phyloP scores from a whole-genome alignment of 1,140 invertebrate species.

The Zophobas morio region DNA sequence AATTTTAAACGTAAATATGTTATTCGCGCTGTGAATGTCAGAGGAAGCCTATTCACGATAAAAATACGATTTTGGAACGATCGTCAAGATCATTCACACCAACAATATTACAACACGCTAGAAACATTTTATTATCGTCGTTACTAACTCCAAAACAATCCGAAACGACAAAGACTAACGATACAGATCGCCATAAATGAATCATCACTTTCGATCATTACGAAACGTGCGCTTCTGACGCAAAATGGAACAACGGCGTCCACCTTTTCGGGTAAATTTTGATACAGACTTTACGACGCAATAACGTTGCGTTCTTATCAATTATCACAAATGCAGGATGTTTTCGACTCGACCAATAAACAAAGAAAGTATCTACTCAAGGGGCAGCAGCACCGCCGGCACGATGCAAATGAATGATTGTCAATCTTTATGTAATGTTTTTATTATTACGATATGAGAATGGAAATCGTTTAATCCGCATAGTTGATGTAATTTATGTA shows the following conservation, averaged over 20 bases:
- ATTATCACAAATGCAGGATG: too few relatives aligned
- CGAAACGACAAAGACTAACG: neutral
- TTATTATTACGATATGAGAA: too few relatives aligned
- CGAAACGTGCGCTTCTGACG: neutral
- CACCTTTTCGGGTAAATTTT: neutral
- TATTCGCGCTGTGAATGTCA: conserved; percentile 14
- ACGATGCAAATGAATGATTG: too few relatives aligned
- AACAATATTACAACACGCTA: neutral
- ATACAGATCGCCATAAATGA: neutral
- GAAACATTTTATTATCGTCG: conserved; percentile 6
- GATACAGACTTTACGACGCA: too few relatives aligned
- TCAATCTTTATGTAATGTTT: too few relatives aligned
- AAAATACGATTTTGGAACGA: conserved; percentile 20
- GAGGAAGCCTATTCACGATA: conserved; percentile 2
- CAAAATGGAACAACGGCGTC: neutral
- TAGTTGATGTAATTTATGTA: conserved; percentile 9
- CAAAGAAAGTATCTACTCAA: too few relatives aligned
- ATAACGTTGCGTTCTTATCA: too few relatives aligned
- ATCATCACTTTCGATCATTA: neutral
- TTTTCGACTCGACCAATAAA: too few relatives aligned
- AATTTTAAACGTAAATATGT: conserved; percentile 27
- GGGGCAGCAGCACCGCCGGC: too few relatives aligned
- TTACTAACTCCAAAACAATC: conserved; percentile 7
- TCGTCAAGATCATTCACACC: conserved; percentile 8
- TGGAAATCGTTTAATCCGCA: neutral